A percentile compares a stretch with the other conserved stretches of the same genome.
These are phyloP conservation scores for Hybognathus amarus DNA, from an alignment of 2,797 vertebrate species.

Conservation along the genomic window DNA sequence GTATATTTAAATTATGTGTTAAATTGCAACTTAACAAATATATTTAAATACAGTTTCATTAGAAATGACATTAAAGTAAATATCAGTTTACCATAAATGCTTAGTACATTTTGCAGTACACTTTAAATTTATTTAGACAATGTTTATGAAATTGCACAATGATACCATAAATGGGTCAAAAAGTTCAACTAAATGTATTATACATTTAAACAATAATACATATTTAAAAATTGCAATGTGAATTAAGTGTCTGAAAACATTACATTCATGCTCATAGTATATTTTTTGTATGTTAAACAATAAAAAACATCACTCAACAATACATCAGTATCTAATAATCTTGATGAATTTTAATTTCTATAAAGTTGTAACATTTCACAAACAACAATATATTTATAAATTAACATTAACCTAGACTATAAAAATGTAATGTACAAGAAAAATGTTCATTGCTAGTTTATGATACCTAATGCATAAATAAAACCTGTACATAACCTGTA, in stretches of 20 bases:
- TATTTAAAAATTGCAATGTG: neutral
- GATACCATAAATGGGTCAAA: neutral
- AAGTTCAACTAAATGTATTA: neutral
- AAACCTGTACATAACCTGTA: no score
- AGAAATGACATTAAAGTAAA: no score
- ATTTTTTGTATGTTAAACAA: neutral
- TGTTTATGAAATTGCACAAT: neutral
- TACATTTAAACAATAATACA: neutral
- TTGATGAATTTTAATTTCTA: neutral
- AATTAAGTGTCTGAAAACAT: no score
- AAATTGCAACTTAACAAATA: no score
- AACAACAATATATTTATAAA: neutral
- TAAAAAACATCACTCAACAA: neutral
- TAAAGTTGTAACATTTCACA: neutral
- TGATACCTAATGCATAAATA: neutral
- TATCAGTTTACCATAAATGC: neutral
- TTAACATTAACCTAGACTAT: neutral
- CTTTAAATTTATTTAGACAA: neutral
- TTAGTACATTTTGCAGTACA: neutral
- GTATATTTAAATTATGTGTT: neutral
- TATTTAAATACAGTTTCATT: no score
- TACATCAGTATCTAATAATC: neutral
- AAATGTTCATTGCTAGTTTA: neutral
- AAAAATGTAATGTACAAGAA: neutral
- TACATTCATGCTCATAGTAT: neutral